Base-by-base conservation (phyloP, 2,888 invertebrate species). In the Toxonevra muliebris region DNA sequence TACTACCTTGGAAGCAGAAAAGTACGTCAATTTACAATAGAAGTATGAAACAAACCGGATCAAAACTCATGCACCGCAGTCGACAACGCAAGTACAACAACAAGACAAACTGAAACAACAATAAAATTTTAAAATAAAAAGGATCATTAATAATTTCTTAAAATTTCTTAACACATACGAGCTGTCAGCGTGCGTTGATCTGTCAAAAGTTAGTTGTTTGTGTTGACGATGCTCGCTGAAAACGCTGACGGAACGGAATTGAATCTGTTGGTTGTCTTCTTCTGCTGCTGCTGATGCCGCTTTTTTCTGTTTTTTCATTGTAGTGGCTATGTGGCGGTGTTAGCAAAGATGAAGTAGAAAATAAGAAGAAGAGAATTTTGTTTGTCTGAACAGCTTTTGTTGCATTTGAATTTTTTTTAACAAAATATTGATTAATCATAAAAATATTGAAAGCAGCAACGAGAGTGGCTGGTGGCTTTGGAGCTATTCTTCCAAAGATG, bases 391-490 rank as follows among this genome's bases (percentile, higher is more conserved):
- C 12, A n/a, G 65, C 79, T 77, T 79, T 79, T 78, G 78, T 78
- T 61, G 78, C 78, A 45, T 42, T 60, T 64, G 42, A 64, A 77
- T 73, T 76, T 73, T 61, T 50, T 19, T 76, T 69, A 77, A 78
- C 77, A 73, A 73, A 73, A 76, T 78, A 76, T 79, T 79, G 79
- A 79, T 79, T 79, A 79, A 79, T 76, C 78, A 77, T 75, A 73
- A 68, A 71, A 68, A 65, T 65, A 52, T 40, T 54, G 60, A 42
- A 64, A 15, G 42, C 64, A 59, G 13, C 41, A 65, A 74, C 73
- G 75, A 74, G 76, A 73, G 71, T 70, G 70, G 65, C 60, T 48
- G 68, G 58, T 63, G 66, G n/a, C n/a, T n/a, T 17, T 66, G 62
- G 52, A 30, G 61, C 57, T 71, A 63, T 48, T 60, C 65, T 62